Base-by-base conservation (phyloP, 2,888 invertebrate species). In the Stenotaenia linearis region DNA sequence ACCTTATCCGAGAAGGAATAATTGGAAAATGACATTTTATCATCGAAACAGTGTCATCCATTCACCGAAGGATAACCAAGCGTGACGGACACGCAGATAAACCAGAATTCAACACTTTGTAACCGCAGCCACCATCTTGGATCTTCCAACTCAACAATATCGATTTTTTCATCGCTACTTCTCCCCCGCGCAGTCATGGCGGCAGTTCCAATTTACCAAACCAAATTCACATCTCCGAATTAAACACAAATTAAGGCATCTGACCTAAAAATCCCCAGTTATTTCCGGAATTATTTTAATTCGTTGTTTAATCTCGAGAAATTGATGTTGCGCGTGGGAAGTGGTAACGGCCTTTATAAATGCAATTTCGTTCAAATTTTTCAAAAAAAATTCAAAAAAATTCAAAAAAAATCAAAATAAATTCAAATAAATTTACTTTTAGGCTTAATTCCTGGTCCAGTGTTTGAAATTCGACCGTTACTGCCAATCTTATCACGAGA, bases 11-110 rank as follows among this genome's bases (percentile, higher is more conserved):
- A 23, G n/a, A 3, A 3, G 10, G 56, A 23, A 23, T 56, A 56
- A 56, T 56, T 56, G 23, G 5, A 21, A 56, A 56, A 56, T 6
- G 56, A 56, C 56, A 56, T 56, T 56, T 23, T 56, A 15, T 40
- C 40, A 40, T 40, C 40, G n/a, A 12, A 40, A 40, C n/a, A 40
- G 21, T 56, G 56, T 23, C 21, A 21, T 1, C 18, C 23, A 56
- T 6, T 56, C 56, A 56, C 21, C 21, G 18, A 21, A 18, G 21
- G 56, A 12, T 56, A 56, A 6, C 56, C 56, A 18, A 56, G 56
- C 56, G 56, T 56, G 56, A 56, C 56, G 56, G 56, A 56, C 56
- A 56, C 56, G 21, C 56, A 56, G n/a, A n/a, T n/a, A n/a, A n/a
- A n/a, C n/a, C n/a, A n/a, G n/a, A 23, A 23, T 56, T n/a, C 56